Percentiles rank a stretch among this genome's conserved stretches.
These are phyloP conservation scores for Enteromius treurensis DNA, from an alignment of 2,797 vertebrate genomes.

Conservation along the genomic window DNA sequence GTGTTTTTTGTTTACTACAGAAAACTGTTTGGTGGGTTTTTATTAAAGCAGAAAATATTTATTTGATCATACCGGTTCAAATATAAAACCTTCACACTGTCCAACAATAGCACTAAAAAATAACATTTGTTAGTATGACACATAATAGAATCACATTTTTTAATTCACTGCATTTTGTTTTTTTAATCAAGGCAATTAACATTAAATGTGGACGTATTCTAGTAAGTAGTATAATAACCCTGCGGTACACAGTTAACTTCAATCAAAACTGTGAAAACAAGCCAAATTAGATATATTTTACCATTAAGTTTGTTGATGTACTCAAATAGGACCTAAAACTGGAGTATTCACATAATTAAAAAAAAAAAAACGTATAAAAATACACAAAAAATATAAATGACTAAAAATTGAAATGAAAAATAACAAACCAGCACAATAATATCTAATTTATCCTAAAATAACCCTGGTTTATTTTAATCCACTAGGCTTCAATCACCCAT, in stretches of 20 bases:
- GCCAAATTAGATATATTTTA: not conserved
- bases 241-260: not conserved
- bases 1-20: not conserved
- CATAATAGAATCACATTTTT: not conserved
- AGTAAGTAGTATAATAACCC: not conserved
- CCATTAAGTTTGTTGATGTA: no score
- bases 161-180: not conserved
- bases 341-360: not conserved
- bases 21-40: not conserved
- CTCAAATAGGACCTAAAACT: not conserved
- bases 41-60: constrained; percentile 3
- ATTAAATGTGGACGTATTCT: not conserved
- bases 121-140: not conserved
- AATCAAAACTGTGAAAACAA: not conserved
- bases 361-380: no score
- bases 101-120: not conserved
- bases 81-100: not conserved
- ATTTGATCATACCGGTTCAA: not conserved
- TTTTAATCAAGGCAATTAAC: not conserved
- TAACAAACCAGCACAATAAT: no score
- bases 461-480: not conserved
- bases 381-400: no score
- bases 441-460: not conserved
- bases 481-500: not conserved
- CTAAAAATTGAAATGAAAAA: no score